phyloP scores from a whole-genome alignment of 1,140 invertebrate genomes.

The Wiebesia pumilae region DNA sequence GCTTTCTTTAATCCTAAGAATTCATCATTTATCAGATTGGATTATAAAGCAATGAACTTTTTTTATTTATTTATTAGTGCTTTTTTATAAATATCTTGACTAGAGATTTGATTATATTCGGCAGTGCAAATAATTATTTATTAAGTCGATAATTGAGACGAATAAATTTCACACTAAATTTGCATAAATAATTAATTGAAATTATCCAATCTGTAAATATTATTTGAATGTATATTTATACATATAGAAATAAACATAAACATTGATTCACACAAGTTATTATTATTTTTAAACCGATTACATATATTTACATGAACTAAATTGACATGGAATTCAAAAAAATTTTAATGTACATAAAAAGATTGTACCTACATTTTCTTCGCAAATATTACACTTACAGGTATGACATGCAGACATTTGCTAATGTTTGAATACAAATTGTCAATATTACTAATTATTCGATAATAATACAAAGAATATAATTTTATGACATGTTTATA shows the following conservation, averaged over 20 bases:
- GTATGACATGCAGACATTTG: too few relatives aligned
- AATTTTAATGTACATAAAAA: too few relatives aligned
- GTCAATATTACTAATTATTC: not conserved
- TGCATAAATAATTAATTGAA: not conserved
- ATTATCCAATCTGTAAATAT: slow-evolving; percentile 49
- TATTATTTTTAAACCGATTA: slow-evolving; percentile 1
- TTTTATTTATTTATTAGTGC: slow-evolving; percentile 18
- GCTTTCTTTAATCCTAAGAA: not conserved
- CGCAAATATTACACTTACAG: too few relatives aligned
- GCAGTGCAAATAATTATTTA: slow-evolving; percentile 2
- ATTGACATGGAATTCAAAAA: not conserved
- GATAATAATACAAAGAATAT: not conserved
- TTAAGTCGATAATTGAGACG: not conserved
- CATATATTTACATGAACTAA: not conserved
- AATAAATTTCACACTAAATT: slow-evolving; percentile 17
- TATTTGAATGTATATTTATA: slow-evolving; percentile 50
- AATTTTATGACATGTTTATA: not conserved
- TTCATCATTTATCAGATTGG: slow-evolving; percentile 37
- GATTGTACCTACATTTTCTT: too few relatives aligned
- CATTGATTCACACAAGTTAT: slow-evolving; percentile 13
- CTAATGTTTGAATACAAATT: too few relatives aligned
- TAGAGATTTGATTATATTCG: slow-evolving; percentile 7
- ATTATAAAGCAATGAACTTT: slow-evolving; percentile 10
- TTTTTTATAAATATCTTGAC: slow-evolving; percentile 35
- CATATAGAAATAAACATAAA: slow-evolving; percentile 43